Base-by-base conservation (phyloP, 2,113 vertebrate species). In the Osmerus eperlanus region DNA sequence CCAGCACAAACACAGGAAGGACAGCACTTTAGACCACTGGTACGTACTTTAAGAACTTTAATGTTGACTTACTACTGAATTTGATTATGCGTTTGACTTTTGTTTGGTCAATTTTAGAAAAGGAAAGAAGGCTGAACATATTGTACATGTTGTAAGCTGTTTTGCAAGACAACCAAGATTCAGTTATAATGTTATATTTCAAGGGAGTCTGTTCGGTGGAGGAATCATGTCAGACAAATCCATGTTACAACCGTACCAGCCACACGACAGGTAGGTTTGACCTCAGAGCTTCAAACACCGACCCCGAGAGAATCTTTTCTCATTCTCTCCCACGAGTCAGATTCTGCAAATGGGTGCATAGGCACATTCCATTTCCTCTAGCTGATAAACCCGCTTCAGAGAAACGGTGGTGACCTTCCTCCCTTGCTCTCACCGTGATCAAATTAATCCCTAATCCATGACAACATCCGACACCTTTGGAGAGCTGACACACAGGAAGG, bases 1-100 rank as follows among this genome's bases (percentile, higher is more conserved):
- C 86, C 78, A 63, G 65, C 68, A 77, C 75, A 88, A 90, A 90
- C 87, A 89, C 72, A 86, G 23, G 67, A 28, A 75, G 73, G 16
- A 61, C 16, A 68, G 47, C 69, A 61, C 67, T 29, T 2, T 1
- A 5, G 16, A 21, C 61, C 29, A 66, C 56, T 64, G 74, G 19
- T 74, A 55, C 67, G 61, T 74, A 67, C 29, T 61, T 68, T 4
- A 7, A 36, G 29, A 64, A 28, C 7, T 15, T 61, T 7, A 41
- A 63, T 1, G 5, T 36, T 36, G 32, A 36, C 32, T 36, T 36
- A 4, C 6, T 36, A 36, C 32, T 36, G 4, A 36, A 36, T 3
- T 36, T 36, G 4, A 7, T 7, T 36, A 32, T 4, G 7, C 5
- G 7, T 47, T 47, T 47, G 9, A 47, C 41, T 6, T 36, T 6